phyloP scores from a whole-genome alignment of 2,797 vertebrate species.

The Astyanax mexicanus region DNA sequence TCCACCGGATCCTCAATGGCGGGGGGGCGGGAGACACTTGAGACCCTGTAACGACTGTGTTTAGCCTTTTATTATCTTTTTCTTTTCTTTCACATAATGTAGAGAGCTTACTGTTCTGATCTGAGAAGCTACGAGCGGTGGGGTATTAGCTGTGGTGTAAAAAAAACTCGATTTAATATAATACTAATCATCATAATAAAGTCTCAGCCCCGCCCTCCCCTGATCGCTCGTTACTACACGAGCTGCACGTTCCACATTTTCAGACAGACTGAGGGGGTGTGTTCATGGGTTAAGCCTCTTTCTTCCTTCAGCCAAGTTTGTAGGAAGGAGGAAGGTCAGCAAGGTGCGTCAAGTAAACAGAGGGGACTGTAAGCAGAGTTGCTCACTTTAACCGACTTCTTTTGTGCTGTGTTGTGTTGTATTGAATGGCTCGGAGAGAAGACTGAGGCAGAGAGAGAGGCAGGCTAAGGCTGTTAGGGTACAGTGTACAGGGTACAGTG shows the following conservation, averaged over 20 bases:
- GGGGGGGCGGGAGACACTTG: conserved; percentile 62
- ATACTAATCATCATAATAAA: no score
- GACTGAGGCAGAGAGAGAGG: background rate
- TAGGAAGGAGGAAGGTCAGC: background rate
- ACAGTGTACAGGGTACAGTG: no score
- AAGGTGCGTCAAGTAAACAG: background rate
- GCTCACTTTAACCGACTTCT: background rate
- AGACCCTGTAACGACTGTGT: background rate
- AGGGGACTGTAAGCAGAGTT: background rate
- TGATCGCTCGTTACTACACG: conserved; percentile 65
- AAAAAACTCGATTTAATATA: no score
- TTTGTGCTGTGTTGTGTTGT: no score
- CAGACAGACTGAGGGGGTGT: background rate
- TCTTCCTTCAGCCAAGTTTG: background rate
- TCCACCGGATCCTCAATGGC: conserved; percentile 78
- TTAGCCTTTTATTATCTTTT: no score
- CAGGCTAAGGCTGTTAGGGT: no score
- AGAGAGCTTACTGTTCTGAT: no score
- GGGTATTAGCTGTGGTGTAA: no score
- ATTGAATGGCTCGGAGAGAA: background rate
- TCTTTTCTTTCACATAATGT: background rate
- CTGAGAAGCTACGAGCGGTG: no score
- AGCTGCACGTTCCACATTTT: conserved; percentile 77
- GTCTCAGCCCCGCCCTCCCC: conserved; percentile 23
- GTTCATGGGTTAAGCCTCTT: no score